Evolutionary conservation across 2,888 invertebrate species (phyloP).

Genomic region (Idaea dimidiata): DNA sequence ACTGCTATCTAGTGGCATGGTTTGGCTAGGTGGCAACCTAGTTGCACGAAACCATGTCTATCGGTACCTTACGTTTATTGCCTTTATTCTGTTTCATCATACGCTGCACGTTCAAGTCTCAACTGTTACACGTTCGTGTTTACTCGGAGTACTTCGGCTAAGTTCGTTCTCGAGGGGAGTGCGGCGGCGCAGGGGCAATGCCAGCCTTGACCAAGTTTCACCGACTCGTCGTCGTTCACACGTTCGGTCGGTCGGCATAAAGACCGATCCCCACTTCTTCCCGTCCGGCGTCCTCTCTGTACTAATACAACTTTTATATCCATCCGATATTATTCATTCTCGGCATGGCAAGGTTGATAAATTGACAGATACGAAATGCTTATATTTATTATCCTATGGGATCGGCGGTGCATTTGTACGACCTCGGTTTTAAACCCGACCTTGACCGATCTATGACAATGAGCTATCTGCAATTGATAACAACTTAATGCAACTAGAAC

Average conservation of each 20-base stretch:
- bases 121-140: conserved; percentile 44
- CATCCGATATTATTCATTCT: neutral
- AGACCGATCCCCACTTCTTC: conserved; percentile 78
- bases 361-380: neutral
- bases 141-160: conserved; percentile 58
- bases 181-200: conserved; percentile 45
- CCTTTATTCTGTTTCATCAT: conserved; percentile 8
- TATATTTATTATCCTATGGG: neutral
- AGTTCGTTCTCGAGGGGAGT: conserved; percentile 47
- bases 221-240: conserved; percentile 59
- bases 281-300: conserved; percentile 45
- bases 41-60: no score
- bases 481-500: conserved; percentile 66
- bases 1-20: no score
- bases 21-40: no score
- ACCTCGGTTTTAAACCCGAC: conserved; percentile 60
- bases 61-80: neutral
- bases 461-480: conserved; percentile 64
- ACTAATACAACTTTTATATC: neutral
- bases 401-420: conserved; percentile 35
- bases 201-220: conserved; percentile 80
- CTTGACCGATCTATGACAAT: conserved; percentile 73
- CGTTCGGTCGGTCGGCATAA: conserved; percentile 65
- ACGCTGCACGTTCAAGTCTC: neutral
- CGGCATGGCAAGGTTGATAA: conserved; percentile 24